These are phyloP conservation scores for Panzeria rudis DNA, from an alignment of 2,888 invertebrate species.

Conservation along the genomic window DNA sequence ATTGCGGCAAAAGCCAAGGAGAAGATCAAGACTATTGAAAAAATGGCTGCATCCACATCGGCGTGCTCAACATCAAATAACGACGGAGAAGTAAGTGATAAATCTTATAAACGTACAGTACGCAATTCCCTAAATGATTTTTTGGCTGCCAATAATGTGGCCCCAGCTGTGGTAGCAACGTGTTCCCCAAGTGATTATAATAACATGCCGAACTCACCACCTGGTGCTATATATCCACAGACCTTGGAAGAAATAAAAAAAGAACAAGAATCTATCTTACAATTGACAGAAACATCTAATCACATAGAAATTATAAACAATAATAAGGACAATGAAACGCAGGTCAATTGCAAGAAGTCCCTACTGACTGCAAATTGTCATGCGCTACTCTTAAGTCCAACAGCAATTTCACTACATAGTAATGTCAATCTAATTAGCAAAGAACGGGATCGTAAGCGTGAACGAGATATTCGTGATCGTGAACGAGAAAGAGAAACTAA, in stretches of 20 bases:
- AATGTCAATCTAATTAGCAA: conserved; percentile 41
- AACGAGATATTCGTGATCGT: conserved; percentile 64
- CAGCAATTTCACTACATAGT: conserved; percentile 70
- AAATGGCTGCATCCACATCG: conserved; percentile 79
- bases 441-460: conserved; percentile 66
- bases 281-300: conserved; percentile 40
- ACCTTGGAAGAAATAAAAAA: conserved; percentile 74
- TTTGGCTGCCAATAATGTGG: conserved; percentile 82
- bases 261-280: conserved; percentile 56
- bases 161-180: conserved; percentile 78
- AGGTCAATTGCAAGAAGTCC: conserved; percentile 78
- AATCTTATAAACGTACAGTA: conserved; percentile 77
- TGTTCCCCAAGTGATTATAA: conserved; percentile 57
- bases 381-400: conserved; percentile 77
- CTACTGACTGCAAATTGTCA: conserved; percentile 78
- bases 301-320: conserved; percentile 38
- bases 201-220: conserved; percentile 46
- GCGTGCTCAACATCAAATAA: conserved; percentile 45
- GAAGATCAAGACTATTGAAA: conserved; percentile 85
- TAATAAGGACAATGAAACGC: conserved; percentile 76
- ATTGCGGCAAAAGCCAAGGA: conserved; percentile 90
- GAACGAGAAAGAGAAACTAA: conserved; percentile 56
- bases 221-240: conserved; percentile 76
- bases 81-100: conserved; percentile 79
- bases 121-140: conserved; percentile 84